These are phyloP conservation scores for Anniella stebbinsi DNA, from an alignment of 2,797 vertebrate species.

Conservation along the genomic window DNA sequence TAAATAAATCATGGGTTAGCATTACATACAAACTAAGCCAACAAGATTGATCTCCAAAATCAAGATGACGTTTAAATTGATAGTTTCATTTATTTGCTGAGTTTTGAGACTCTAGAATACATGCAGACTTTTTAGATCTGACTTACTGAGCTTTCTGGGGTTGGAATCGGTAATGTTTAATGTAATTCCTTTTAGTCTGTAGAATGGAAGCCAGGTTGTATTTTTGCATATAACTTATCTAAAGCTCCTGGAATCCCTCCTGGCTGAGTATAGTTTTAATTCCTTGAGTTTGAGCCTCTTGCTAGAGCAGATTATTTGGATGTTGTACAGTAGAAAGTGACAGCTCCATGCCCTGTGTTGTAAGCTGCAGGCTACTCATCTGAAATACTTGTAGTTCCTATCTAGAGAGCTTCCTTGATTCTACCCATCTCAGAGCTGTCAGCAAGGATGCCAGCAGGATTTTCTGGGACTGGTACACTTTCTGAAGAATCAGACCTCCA, in stretches of 20 bases:
- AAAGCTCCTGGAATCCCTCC: background rate
- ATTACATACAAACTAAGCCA: no score
- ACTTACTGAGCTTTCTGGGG: background rate
- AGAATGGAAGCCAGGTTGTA: background rate
- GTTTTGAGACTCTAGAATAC: background rate
- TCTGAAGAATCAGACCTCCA: background rate
- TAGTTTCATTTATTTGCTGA: background rate
- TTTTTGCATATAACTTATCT: background rate
- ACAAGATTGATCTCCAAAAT: background rate
- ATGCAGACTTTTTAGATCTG: background rate
- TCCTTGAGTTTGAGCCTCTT: background rate
- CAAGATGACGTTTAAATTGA: background rate
- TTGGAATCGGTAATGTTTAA: background rate
- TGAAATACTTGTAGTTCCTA: background rate
- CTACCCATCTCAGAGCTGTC: constrained; percentile 10
- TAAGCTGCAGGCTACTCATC: background rate
- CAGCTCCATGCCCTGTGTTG: background rate
- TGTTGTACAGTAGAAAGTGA: constrained; percentile 19
- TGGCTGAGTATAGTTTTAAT: background rate
- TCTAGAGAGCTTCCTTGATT: background rate
- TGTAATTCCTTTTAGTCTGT: background rate
- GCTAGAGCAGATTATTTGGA: constrained; percentile 33
- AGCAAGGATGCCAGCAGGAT: background rate
- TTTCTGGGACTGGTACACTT: background rate
- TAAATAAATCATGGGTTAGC: no score